Conservation (phyloP, 2,113 vertebrate genomes). For the Nerophis ophidion region DNA sequence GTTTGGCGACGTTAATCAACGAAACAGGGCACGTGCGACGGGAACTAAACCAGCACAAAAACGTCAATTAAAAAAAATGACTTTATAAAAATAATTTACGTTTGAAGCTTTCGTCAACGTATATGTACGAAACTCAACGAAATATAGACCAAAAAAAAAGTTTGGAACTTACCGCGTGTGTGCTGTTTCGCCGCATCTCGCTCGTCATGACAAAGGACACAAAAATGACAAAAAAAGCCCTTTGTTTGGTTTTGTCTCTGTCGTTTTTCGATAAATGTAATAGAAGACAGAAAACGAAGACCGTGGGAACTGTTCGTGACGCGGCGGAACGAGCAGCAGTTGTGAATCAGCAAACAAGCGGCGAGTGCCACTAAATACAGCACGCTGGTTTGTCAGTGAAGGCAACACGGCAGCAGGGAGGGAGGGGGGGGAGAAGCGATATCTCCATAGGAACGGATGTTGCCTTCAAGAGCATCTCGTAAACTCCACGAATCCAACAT, state of each 20-base stretch:
- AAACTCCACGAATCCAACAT: slow-evolving; percentile 13
- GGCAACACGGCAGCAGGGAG: background rate
- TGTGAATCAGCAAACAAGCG: slow-evolving; percentile 40
- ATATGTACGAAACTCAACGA: no score
- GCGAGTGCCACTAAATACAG: no score
- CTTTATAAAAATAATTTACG: no score
- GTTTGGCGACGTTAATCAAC: no score
- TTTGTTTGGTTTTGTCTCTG: no score
- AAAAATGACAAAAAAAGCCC: no score
- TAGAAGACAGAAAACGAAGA: background rate
- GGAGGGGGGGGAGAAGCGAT: background rate
- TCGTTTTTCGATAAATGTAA: background rate
- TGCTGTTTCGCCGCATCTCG: slow-evolving; percentile 46
- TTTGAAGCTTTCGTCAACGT: no score
- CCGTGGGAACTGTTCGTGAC: slow-evolving; percentile 47
- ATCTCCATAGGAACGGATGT: slow-evolving; percentile 45
- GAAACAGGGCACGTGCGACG: no score
- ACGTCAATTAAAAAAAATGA: no score
- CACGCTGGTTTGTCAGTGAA: background rate
- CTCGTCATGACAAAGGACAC: slow-evolving; percentile 28
- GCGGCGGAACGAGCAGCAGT: slow-evolving; percentile 23
- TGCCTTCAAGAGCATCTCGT: slow-evolving; percentile 33
- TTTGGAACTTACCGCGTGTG: slow-evolving; percentile 39
- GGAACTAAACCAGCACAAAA: no score
- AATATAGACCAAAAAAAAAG: no score